Evolutionary conservation across 2,113 vertebrate genomes (phyloP), one percentile per base, ranked within the genome.

Genomic region (Perognathus longimembris): DNA sequence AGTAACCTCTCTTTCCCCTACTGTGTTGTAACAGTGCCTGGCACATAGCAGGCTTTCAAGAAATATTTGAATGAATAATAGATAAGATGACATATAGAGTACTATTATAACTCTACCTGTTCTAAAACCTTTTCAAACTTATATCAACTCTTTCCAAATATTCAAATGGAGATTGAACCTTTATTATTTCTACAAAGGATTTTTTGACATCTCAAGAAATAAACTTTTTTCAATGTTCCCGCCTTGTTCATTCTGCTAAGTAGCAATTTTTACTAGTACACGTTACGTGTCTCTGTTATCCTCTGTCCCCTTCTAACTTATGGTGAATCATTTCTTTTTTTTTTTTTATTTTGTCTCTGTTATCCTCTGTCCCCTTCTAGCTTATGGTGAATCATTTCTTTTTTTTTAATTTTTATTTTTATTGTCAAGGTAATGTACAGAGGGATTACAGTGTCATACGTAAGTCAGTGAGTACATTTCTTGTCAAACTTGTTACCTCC

Each of bases 341-440:
- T 54, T 54, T 10, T 54, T 54, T 54, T 54, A 54, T 54, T 54
- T 10, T 45, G 45, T 45, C 45, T 12, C 45, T 45, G 12, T 45
- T 45, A 45, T 45, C 45, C 45, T 85, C 17, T 71, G 21, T 32
- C 6, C 24, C 14, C 32, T 64, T 74, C 64, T 71, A 63, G 42
- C 30, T 87, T 85, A 42, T 42, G 32, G 45, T n/a, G 24, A 38
- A 70, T 84, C 85, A 34, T 77, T 83, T 88, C 21, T 86, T 91
- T 57, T 54, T 54, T 54, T 54, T 54, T 15, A 10, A 10, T 10
- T 54, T 54, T 54, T 54, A 54, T 54, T 54, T 10, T n/a, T n/a
- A n/a, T n/a, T n/a, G n/a, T n/a, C n/a, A n/a, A n/a, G n/a, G n/a
- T n/a, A n/a, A n/a, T n/a, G n/a, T n/a, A n/a, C n/a, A n/a, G n/a